Evolutionary conservation across 2,888 invertebrate species (phyloP).

Genomic region (Dorcus hopei): DNA sequence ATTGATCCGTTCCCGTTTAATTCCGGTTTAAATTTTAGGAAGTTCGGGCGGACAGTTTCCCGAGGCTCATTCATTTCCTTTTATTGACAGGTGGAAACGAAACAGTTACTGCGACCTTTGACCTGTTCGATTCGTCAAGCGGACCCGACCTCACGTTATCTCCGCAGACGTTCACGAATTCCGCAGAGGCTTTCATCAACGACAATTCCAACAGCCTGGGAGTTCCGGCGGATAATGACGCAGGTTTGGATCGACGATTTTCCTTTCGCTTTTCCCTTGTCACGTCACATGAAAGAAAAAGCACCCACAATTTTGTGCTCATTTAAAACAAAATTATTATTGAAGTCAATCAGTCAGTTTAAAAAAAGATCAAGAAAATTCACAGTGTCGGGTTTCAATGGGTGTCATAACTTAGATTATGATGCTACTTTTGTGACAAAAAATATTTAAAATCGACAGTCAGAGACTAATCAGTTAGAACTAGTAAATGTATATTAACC

Average conservation of each 20-base stretch:
- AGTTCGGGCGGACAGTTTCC: not conserved
- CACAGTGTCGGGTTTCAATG: no score
- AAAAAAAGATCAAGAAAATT: no score
- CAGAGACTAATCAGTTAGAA: no score
- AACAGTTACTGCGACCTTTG: conserved; percentile 50
- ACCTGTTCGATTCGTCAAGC: conserved; percentile 59
- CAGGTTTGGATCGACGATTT: conserved; percentile 48
- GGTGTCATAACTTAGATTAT: no score
- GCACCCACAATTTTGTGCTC: not conserved
- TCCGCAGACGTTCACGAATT: conserved; percentile 62
- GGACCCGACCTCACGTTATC: conserved; percentile 61
- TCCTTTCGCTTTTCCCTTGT: not conserved
- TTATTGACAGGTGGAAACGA: conserved; percentile 41
- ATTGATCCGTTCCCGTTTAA: no score
- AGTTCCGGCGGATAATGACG: conserved; percentile 58
- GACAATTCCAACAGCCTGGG: conserved; percentile 63
- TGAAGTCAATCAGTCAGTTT: not conserved
- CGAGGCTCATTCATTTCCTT: not conserved
- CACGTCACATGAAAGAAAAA: not conserved
- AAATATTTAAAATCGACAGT: no score
- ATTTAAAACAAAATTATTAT: not conserved
- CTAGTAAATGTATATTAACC: no score
- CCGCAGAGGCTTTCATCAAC: conserved; percentile 62
- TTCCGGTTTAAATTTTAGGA: no score
- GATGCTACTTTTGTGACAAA: no score